Base-by-base conservation (phyloP, 1,140 invertebrate genomes). In the Leptonema lineaticorne region DNA sequence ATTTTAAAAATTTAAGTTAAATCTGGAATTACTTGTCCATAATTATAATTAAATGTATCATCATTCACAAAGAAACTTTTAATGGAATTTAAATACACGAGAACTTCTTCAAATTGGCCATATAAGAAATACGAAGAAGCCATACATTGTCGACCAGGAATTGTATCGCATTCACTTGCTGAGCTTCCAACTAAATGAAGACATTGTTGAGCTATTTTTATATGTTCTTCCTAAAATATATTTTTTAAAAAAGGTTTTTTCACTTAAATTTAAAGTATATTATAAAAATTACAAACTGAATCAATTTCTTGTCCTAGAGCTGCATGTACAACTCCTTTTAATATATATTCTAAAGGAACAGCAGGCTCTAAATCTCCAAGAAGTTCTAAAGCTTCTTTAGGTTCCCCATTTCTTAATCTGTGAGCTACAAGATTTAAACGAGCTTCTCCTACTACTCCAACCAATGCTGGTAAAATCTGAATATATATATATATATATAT, bases 41-140 rank as follows among this genome's bases (percentile, higher is more conserved):
- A 98, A 79, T 99, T 98, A 74, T 96, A 99, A 78, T 98, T 99
- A 77, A 99, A 99, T 0, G 88, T 90, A 75, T 99, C 97, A 79
- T 99, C 95, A 81, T 92, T 95, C 73, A 93, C 91, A 75, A 96
- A 97, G 73, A 85, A 99, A 68, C 94, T 96, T 79, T 97, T 96
- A 73, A 99, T 98, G 1, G 96, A 98, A 78, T 95, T 96, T 63
- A 99, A 86, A 77, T 98, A 99, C 8, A 98, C 88, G 7, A 97
- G 85, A 45, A 98, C 96, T 83, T 98, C 96, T 74, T 97, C 95
- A 81, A 96, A 99, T 81, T 98, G 94, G 59, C 90, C 89, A 28
- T 94, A 88, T 1, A 99, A 84, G 79, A 98, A 99, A 81, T 95
- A 96, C 41, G 92, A 95, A 0, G 95, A 96, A 0, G 96, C 95